phyloP scores from a whole-genome alignment of 2,797 vertebrate species.

The Threskiornis aethiopicus region DNA sequence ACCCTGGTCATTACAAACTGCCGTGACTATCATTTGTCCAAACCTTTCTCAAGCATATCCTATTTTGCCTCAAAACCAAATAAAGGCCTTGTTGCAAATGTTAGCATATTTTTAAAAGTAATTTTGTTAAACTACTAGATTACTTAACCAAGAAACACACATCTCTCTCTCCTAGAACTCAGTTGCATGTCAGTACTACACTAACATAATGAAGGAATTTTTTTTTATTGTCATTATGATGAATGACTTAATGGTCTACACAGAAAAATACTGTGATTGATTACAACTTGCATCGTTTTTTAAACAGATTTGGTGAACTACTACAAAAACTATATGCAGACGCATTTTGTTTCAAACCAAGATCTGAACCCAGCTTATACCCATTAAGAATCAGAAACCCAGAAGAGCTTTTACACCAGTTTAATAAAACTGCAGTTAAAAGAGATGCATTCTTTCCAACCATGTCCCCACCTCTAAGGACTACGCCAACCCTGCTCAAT shows the following conservation, averaged over 20 bases:
- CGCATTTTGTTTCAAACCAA: neutral
- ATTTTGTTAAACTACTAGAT: neutral
- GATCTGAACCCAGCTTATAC: neutral
- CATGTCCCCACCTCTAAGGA: neutral
- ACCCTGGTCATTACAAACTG: neutral
- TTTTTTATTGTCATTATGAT: neutral
- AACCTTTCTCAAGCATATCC: neutral
- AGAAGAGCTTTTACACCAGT: neutral
- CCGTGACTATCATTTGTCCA: neutral
- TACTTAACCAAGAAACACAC: neutral
- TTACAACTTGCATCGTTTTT: neutral
- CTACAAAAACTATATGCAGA: neutral
- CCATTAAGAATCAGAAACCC: neutral
- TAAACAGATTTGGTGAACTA: neutral
- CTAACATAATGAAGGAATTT: neutral
- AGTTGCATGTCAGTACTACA: fast-evolving
- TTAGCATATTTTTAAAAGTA: fast-evolving
- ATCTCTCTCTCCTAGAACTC: neutral
- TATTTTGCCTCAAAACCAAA: neutral
- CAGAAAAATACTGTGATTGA: neutral
- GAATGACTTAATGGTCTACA: neutral
- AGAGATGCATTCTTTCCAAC: neutral
- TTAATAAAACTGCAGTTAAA: neutral
- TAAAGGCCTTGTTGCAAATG: neutral
- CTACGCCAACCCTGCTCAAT: neutral